phyloP scores from a whole-genome alignment of 2,113 vertebrate species.

The Rafetus swinhoei region DNA sequence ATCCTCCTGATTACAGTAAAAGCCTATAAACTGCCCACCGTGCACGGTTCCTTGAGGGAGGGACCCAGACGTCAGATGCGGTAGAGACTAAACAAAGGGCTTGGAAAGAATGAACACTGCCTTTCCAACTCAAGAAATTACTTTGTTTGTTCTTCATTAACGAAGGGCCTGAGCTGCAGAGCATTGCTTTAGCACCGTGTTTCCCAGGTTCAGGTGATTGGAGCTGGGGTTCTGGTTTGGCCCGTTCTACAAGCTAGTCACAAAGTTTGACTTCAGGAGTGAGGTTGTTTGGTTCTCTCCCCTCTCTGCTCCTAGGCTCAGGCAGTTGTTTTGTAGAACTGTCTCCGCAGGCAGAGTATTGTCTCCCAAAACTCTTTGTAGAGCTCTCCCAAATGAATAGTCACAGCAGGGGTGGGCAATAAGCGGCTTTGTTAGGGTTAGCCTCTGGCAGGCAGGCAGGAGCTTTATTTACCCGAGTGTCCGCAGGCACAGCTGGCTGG shows the following conservation, averaged over 20 bases:
- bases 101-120: conserved; percentile 29
- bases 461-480: no score
- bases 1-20: conserved; percentile 22
- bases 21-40: conserved; percentile 39
- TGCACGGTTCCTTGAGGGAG: conserved; percentile 1
- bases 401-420: neutral
- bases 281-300: neutral
- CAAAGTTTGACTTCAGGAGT: neutral
- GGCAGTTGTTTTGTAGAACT: neutral
- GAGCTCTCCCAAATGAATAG: neutral
- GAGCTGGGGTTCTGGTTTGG: neutral
- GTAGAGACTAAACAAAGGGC: conserved; percentile 41
- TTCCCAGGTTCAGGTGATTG: neutral
- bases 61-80: neutral
- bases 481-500: no score
- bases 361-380: neutral
- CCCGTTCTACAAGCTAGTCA: neutral
- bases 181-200: rapidly evolving
- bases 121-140: neutral
- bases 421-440: no score
- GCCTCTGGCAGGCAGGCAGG: no score
- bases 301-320: neutral
- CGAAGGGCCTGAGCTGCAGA: rapidly evolving
- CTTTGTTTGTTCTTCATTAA: neutral
- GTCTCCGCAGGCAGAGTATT: neutral